Percentiles rank a stretch among this genome's conserved stretches.
These are phyloP conservation scores for Linyphia triangularis DNA, from an alignment of 2,888 invertebrate genomes.

Conservation along the genomic window DNA sequence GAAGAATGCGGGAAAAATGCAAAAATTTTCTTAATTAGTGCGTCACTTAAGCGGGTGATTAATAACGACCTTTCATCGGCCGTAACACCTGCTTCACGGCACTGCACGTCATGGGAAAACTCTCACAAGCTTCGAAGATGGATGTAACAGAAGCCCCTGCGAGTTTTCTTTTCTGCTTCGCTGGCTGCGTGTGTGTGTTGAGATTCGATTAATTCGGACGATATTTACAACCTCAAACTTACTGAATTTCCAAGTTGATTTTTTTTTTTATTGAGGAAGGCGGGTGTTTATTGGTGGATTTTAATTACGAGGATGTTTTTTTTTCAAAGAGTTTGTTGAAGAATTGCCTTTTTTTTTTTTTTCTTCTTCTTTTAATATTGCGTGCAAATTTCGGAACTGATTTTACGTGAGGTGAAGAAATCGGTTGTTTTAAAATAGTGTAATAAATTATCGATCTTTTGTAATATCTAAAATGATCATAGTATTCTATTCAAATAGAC, in stretches of 20 bases:
- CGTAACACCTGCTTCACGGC: constrained; percentile 59
- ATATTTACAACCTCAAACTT: not conserved
- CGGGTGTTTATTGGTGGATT: no score
- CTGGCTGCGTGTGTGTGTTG: constrained; percentile 24
- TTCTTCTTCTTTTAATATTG: no score
- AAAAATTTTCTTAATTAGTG: constrained; percentile 75
- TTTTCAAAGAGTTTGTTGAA: no score
- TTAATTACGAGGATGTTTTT: no score
- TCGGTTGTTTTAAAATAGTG: no score
- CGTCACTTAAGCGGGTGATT: constrained; percentile 71
- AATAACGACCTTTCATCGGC: constrained; percentile 66
- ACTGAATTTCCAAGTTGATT: not conserved
- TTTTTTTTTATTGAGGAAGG: no score
- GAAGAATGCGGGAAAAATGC: constrained; percentile 75
- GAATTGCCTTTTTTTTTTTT: no score
- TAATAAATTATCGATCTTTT: no score
- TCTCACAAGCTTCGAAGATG: constrained; percentile 34
- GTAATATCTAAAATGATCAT: no score
- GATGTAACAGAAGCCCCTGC: constrained; percentile 41
- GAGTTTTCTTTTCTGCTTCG: constrained; percentile 61
- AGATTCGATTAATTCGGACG: constrained; percentile 26
- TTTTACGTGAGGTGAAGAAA: no score
- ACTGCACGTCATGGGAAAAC: constrained; percentile 1
- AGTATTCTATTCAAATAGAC: no score
- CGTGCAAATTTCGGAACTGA: no score